These are phyloP conservation scores for Standfussiana lucernea DNA, from an alignment of 2,888 invertebrate genomes.

Conservation along the genomic window DNA sequence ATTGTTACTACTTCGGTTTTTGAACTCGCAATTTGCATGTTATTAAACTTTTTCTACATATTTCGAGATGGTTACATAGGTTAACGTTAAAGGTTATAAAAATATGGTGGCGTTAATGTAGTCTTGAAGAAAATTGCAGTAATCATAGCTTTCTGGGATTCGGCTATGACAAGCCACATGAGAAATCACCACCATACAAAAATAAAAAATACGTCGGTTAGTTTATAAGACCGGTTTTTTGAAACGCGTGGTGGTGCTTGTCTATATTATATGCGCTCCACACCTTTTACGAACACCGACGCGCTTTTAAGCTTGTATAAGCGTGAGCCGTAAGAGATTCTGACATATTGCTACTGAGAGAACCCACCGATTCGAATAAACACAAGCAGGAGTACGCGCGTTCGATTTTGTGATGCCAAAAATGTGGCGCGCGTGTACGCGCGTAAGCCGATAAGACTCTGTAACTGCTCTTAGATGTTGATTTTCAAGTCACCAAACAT, in stretches of 20 bases:
- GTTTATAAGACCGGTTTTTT: background rate
- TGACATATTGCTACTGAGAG: background rate
- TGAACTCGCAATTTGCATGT: constrained; percentile 36
- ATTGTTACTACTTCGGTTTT: constrained; percentile 12
- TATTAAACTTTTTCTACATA: background rate
- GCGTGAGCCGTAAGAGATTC: background rate
- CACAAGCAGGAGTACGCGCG: background rate
- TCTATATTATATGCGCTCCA: background rate
- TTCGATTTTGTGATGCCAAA: no score
- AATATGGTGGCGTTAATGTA: no score
- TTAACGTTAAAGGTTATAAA: no score
- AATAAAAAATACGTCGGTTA: background rate
- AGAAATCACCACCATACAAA: background rate
- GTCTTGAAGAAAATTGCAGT: background rate
- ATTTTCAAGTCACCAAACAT: background rate
- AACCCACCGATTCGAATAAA: background rate
- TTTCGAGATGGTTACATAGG: background rate
- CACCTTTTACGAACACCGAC: background rate
- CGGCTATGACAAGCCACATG: background rate
- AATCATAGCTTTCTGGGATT: background rate
- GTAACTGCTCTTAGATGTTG: background rate
- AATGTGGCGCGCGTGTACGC: background rate
- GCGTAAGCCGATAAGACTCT: background rate
- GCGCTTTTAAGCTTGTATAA: no score
- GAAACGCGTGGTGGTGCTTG: background rate